Percentiles rank a stretch among this genome's conserved stretches.
Conservation (phyloP, 2,113 vertebrate species). For the Ptychochromis oligacanthus region DNA sequence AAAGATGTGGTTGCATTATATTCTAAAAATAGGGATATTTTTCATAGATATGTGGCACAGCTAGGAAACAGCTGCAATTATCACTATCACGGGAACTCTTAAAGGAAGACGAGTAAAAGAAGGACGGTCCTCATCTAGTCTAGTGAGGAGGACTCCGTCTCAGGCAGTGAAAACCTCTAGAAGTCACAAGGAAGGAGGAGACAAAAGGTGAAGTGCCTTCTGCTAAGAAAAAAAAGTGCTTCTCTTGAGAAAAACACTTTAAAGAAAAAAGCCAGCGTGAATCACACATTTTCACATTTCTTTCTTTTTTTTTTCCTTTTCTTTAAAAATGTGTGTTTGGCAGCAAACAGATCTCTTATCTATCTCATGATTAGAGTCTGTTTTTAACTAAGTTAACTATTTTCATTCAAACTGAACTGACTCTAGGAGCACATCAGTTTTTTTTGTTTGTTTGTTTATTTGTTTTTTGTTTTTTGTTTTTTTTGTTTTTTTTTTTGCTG, state of each 20-base stretch:
- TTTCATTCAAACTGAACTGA: constrained; percentile 6
- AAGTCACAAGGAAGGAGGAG: constrained; percentile 32
- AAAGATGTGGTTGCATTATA: constrained; percentile 47
- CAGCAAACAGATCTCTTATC: constrained; percentile 14
- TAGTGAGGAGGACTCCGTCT: neutral
- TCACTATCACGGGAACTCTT: constrained; percentile 28
- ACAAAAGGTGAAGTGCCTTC: constrained; percentile 78
- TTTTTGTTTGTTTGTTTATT: neutral
- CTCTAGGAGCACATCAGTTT: constrained; percentile 46
- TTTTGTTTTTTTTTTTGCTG: neutral
- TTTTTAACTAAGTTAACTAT: constrained; percentile 1
- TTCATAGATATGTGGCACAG: constrained; percentile 37
- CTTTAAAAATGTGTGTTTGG: constrained; percentile 13
- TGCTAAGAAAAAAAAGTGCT: constrained; percentile 81
- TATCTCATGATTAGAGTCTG: neutral
- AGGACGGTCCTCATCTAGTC: constrained; percentile 16
- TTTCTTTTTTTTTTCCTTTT: constrained; percentile 8
- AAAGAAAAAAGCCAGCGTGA: constrained; percentile 50
- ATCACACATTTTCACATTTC: constrained; percentile 38
- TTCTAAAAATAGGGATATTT: constrained; percentile 33
- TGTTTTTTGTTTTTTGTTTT: neutral
- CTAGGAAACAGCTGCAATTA: constrained; percentile 36
- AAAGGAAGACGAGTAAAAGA: constrained; percentile 45
- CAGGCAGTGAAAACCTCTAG: constrained; percentile 28
- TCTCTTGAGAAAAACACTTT: constrained; percentile 72